Base-by-base conservation (phyloP, 2,797 vertebrate genomes). In the Helostoma temminkii region DNA sequence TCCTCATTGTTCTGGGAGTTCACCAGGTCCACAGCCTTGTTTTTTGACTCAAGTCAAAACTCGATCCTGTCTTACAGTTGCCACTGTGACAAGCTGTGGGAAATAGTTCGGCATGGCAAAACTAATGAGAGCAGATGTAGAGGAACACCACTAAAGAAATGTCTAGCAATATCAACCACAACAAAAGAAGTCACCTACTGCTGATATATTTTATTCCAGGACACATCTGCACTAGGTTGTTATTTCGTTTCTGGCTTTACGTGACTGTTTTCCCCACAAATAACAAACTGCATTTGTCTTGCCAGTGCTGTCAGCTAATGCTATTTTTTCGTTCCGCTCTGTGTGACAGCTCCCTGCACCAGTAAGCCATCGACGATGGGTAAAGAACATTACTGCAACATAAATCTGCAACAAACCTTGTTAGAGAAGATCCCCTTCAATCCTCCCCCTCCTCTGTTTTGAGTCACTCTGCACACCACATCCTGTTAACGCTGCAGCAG, bases 381-480 rank as follows among this genome's bases (percentile, higher is more conserved):
- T 52, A 60, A 19, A 42, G 10, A 69, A 43, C 47, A 41, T 47
- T 6, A 64, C 30, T 59, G n/a, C 41, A 73, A 75, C 39, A 61
- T 4, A 2, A 76, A 76, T 68, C 77, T 5, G 80, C 34, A 74
- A 10, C 41, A 26, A 49, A 68, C 56, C 66, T 53, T 30, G 74
- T 77, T 36, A 49, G 21, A 76, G 71, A 70, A 47, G 59, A 71
- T 28, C 63, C 71, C 64, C 66, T 19, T 34, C 52, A 26, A 3
- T 11, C 43, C 28, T 8, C 71, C 70, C 71, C 61, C 45, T 22
- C 46, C 3, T 41, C 69, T 30, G 39, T 52, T 81, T 75, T 64
- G 56, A 80, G 59, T 73, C 80, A 59, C 50, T 78, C 21, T 24
- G 18, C 56, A 16, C 50, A 81, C 88, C 88, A 86, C 89, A 89